These are phyloP conservation scores for Rhabdomys pumilio DNA, from an alignment of 2,797 vertebrate species.

Conservation along the genomic window DNA sequence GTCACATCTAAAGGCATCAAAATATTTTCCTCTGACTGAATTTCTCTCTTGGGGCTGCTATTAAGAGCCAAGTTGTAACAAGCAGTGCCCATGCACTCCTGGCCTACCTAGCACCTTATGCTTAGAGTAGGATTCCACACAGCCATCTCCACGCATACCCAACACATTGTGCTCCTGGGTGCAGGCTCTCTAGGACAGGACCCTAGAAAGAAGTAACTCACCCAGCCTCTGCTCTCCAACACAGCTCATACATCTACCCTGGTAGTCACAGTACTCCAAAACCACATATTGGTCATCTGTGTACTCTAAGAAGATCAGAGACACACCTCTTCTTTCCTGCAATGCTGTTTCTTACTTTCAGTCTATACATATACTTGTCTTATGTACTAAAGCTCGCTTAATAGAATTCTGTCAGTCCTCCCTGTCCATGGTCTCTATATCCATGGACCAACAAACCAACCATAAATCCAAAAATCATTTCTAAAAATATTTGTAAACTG, in stretches of 20 bases:
- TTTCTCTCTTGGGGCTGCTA: not conserved
- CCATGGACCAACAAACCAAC: not conserved
- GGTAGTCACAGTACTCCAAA: not conserved
- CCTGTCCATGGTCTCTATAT: not conserved
- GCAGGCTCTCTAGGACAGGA: not conserved
- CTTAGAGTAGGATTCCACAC: not conserved
- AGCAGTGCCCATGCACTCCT: not conserved
- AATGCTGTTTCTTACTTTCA: not conserved
- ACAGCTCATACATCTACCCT: not conserved
- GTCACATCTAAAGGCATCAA: not conserved
- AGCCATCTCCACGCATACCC: not conserved
- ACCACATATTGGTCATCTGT: not conserved
- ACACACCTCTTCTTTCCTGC: not conserved
- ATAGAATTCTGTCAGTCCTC: not conserved
- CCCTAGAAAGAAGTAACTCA: not conserved
- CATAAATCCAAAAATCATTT: not conserved
- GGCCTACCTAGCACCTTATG: not conserved
- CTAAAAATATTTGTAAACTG: not conserved
- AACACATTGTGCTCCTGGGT: not conserved
- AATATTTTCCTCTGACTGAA: not conserved
- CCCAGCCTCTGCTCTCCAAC: not conserved
- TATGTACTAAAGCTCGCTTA: slow-evolving; percentile 54
- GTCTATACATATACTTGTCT: not conserved
- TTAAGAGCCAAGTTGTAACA: not conserved
- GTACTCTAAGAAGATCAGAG: not conserved